Base-by-base conservation (phyloP, 2,888 invertebrate genomes). In the Anticlea derivata region DNA sequence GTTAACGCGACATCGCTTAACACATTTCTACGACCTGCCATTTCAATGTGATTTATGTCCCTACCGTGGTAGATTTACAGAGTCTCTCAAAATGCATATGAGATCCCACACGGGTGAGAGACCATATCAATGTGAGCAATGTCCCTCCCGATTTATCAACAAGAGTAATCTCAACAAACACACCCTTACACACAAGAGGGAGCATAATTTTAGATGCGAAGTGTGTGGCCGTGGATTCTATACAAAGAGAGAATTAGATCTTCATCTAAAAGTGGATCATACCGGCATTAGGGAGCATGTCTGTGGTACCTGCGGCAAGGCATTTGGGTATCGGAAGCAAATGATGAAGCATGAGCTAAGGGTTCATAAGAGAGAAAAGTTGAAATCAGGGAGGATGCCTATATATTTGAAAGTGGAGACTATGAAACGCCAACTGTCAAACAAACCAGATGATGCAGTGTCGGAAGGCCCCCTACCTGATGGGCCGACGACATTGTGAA, bases 131-230 rank as follows among this genome's bases (percentile, higher is more conserved):
- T 90, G 90, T 55, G 55, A 76, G 0, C 68, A 80, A 49, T 90
- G 90, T 49, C 80, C 87, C 1, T 66, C 78, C 1, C 66, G 79
- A 31, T 89, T 86, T 65, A 77, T 84, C 0, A 86, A 63, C 56
- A 87, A 86, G 52, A 89, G 89, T 54, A 90, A 90, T 65, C 68
- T 90, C 0, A 88, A 83, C 31, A 85, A 80, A 60, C 90, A 90
- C 11, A 62, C 75, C 57, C 54, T 75, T 2, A 85, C 73, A 0
- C 90, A 90, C 56, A 81, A 68, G 60, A 63, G 65, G 0, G 71
- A 74, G 13, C 77, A 71, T 60, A 78, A 81, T 50, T 86, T 79
- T 46, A 80, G 78, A 56, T 89, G 89, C 69, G 82, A 83, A 23
- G 57, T 73, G 0, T 90, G 90, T 37, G 78, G 78, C 0, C 55